Conservation (phyloP, 2,113 vertebrate species). For the Gambusia affinis region DNA sequence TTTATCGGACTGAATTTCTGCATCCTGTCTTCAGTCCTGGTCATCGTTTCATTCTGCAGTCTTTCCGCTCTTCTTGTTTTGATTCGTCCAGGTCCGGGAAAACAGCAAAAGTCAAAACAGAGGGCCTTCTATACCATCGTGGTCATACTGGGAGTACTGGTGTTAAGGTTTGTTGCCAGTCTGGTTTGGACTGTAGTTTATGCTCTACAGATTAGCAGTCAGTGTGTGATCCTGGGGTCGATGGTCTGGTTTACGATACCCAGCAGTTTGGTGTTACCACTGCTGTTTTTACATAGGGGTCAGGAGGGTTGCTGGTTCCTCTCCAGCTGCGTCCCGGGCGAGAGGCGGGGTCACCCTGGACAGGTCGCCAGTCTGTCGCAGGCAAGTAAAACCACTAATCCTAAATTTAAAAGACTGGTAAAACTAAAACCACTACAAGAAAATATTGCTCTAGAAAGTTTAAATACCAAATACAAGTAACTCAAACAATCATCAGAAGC, state of each 20-base stretch:
- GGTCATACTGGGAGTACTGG: not conserved
- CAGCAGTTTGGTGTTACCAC: not conserved
- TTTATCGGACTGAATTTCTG: not conserved
- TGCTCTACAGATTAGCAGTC: not conserved
- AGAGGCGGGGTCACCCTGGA: too few relatives aligned
- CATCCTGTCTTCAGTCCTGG: not conserved
- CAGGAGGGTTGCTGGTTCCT: too few relatives aligned
- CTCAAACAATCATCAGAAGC: not conserved
- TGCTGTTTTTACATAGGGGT: conserved; percentile 2
- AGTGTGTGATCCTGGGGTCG: not conserved
- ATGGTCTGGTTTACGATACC: not conserved
- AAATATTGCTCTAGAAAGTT: not conserved
- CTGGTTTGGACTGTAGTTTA: fast-evolving
- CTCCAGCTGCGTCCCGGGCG: too few relatives aligned
- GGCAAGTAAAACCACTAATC: not conserved
- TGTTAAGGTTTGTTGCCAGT: not conserved
- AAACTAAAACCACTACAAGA: not conserved
- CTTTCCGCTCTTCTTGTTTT: conserved; percentile 1
- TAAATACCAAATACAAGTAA: not conserved
- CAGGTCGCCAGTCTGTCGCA: too few relatives aligned
- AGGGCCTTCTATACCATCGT: conserved; percentile 19
- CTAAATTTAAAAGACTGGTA: not conserved
- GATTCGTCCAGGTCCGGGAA: conserved; percentile 6
- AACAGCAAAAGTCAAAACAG: not conserved
- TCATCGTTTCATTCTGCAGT: not conserved